Base-by-base conservation (phyloP, 1,140 invertebrate genomes). In the Drosophila truncata region DNA sequence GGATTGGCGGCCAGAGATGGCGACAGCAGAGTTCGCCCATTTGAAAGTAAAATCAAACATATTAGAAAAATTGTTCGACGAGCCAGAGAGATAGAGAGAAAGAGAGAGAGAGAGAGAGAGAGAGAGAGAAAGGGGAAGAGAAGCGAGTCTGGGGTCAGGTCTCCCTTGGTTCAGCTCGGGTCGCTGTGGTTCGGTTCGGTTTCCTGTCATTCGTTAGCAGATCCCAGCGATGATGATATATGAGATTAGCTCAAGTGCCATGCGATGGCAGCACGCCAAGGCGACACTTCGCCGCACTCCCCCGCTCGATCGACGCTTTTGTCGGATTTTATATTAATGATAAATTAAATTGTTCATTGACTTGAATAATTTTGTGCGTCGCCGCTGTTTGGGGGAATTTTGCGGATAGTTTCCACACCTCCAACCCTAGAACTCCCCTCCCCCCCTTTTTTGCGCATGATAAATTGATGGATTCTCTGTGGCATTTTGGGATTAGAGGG, bases 271-370 rank as follows among this genome's bases (percentile, higher is more conserved):
- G 84, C 84, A 87, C 84, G 84, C 84, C 84, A 87, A 77, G 75
- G 64, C 80, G 84, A 88, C 84, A 87, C 82, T 81, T 73, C 20
- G 44, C 64, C 27, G 50, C 50, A 35, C 10, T 11, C 35, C 27
- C 27, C 35, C 23, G 33, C 13, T 49, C 18, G 62, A 20, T 33
- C 23, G n/a, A 9, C 31, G 29, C 42, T 35, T 71, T 25, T 88
- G 84, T 88, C 85, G 74, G 85, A 84, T 90, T 90, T 90, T 90
- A 90, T 90, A 90, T 90, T 90, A 90, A 90, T 90, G 85, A 90
- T 90, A 90, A 90, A 90, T 90, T 90, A 90, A 90, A 90, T 90
- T 90, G 85, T 90, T 90, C 85, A 90, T 90, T 90, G 85, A 90
- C 85, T 90, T 90, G 85, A 90, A 90, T 90, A 90, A 90, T 90